Conservation (phyloP, 1,140 invertebrate genomes). For the Medauroidea extradentata region DNA sequence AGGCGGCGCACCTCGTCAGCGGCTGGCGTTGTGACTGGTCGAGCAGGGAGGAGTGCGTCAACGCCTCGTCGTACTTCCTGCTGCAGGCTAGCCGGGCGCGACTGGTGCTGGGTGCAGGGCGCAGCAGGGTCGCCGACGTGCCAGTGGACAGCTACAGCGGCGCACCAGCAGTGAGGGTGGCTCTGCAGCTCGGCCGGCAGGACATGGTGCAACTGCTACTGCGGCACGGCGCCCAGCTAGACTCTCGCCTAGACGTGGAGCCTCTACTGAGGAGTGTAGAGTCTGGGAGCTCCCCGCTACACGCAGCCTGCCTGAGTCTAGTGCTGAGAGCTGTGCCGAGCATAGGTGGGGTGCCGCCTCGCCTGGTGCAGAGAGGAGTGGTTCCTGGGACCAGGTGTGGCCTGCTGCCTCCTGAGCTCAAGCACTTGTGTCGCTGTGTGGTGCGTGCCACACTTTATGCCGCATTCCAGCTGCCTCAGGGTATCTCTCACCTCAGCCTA, state of each 20-base stretch:
- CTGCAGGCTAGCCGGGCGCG: constrained; percentile 60
- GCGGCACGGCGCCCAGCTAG: constrained; percentile 59
- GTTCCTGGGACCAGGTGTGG: background rate
- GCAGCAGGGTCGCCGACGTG: constrained; percentile 60
- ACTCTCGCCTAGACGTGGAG: constrained; percentile 33
- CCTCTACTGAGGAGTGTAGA: constrained; percentile 53
- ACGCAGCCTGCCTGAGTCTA: constrained; percentile 49
- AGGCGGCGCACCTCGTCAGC: constrained; percentile 70
- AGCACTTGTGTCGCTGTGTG: constrained; percentile 53
- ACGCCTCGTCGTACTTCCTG: constrained; percentile 64
- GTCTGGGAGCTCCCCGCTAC: constrained; percentile 61
- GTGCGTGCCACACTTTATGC: constrained; percentile 59
- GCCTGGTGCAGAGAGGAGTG: background rate
- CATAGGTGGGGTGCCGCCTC: constrained; percentile 3
- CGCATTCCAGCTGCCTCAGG: constrained; percentile 66
- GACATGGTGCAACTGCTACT: constrained; percentile 69
- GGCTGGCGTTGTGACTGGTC: constrained; percentile 81
- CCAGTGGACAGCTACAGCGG: constrained; percentile 71
- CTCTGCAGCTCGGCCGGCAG: constrained; percentile 62
- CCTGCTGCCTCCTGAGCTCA: constrained; percentile 21
- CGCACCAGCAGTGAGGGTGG: constrained; percentile 60
- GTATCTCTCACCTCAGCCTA: constrained; percentile 60
- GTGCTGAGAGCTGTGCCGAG: background rate
- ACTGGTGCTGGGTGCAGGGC: constrained; percentile 41
- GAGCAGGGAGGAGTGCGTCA: constrained; percentile 65